Evolutionary conservation across 2,888 invertebrate genomes (phyloP).

Genomic region (Tachina lurida): DNA sequence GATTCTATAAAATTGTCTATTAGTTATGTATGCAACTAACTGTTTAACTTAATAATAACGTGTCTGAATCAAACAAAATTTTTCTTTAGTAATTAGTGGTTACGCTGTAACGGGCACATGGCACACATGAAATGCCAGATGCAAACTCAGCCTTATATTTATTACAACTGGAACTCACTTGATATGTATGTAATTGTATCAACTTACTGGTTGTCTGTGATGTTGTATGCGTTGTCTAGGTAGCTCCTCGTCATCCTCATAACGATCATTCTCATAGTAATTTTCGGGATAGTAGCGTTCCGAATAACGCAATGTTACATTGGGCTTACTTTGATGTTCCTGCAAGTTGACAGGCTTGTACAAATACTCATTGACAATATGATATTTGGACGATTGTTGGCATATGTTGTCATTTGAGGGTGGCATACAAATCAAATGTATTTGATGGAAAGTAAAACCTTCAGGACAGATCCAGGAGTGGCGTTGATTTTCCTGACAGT

Average conservation of each 20-base stretch:
- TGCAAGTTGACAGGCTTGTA: constrained; percentile 94
- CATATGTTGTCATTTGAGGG: constrained; percentile 94
- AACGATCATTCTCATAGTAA: constrained; percentile 87
- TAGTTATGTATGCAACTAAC: too few species aligned
- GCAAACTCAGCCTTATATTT: too few species aligned
- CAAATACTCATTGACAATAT: constrained; percentile 95
- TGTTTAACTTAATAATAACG: too few species aligned
- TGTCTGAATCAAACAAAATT: too few species aligned
- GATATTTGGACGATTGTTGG: constrained; percentile 93
- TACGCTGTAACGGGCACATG: too few species aligned
- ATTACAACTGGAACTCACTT: neutral
- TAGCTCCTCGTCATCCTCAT: constrained; percentile 80
- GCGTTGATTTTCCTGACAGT: constrained; percentile 94
- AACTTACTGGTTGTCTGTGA: constrained; percentile 78
- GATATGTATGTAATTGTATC: neutral
- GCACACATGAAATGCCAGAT: too few species aligned
- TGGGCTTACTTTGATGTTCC: constrained; percentile 91
- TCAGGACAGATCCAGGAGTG: constrained; percentile 97
- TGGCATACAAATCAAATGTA: constrained; percentile 96
- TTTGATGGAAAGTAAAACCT: constrained; percentile 89
- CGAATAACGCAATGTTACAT: constrained; percentile 90
- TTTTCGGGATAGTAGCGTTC: constrained; percentile 93
- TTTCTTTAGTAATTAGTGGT: too few species aligned
- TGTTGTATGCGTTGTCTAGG: constrained; percentile 79
- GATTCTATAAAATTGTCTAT: too few species aligned